Evolutionary conservation across 2,113 vertebrate species (phyloP).

Genomic region (Dipodomys stephensi): DNA sequence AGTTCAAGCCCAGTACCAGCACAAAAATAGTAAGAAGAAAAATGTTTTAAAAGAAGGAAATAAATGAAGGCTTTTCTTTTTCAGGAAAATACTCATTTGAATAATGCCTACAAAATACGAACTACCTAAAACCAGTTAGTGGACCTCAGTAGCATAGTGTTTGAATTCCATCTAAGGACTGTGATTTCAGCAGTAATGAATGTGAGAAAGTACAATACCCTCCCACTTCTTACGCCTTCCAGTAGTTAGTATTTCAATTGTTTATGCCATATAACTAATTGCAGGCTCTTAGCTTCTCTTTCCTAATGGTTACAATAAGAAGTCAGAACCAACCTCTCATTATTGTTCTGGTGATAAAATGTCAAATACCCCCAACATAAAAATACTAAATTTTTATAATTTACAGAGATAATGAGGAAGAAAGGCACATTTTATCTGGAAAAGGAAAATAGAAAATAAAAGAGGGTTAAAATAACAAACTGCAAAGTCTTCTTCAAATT

Average conservation of each 20-base stretch:
- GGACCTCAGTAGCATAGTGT: conserved; percentile 83
- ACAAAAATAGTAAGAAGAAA: no score
- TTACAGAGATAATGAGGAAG: neutral
- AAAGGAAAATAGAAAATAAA: neutral
- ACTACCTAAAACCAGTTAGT: conserved; percentile 83
- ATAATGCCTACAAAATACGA: conserved; percentile 81
- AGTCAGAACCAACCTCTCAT: neutral
- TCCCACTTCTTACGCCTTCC: neutral
- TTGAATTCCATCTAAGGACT: conserved; percentile 85
- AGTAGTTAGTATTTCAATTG: conserved; percentile 81
- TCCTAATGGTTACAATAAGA: conserved; percentile 48
- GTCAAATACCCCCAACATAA: conserved; percentile 43
- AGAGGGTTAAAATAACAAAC: conserved; percentile 69
- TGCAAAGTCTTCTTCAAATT: conserved; percentile 64
- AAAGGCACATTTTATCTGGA: conserved; percentile 47
- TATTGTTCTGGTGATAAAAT: neutral
- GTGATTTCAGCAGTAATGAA: conserved; percentile 84
- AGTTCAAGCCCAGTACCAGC: no score
- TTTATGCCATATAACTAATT: conserved; percentile 62
- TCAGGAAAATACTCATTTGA: conserved; percentile 68
- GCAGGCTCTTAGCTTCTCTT: conserved; percentile 74
- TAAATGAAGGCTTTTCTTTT: neutral
- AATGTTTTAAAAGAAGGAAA: neutral
- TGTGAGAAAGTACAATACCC: conserved; percentile 67
- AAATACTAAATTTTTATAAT: conserved; percentile 18